phyloP scores from a whole-genome alignment of 2,113 vertebrate species.

The Pelusios castaneus region DNA sequence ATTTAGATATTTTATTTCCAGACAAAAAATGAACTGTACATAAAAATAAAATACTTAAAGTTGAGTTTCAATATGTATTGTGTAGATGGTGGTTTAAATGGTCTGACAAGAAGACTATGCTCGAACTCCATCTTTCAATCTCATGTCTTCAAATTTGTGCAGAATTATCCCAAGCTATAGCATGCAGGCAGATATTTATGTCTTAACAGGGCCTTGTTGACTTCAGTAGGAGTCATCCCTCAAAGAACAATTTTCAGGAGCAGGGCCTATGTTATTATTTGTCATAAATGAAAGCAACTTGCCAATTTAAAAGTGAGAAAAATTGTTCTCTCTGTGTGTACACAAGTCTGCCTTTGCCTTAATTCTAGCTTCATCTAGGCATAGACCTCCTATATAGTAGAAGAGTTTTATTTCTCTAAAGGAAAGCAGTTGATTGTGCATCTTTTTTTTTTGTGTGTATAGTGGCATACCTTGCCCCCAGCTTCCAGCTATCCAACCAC shows the following conservation, averaged over 20 bases:
- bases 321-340: slow-evolving; percentile 1
- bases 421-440: background rate
- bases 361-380: slow-evolving; percentile 50
- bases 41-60: slow-evolving; percentile 92
- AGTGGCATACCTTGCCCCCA: background rate
- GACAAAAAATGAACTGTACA: slow-evolving; percentile 85
- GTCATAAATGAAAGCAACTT: background rate
- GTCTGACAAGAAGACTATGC: slow-evolving; percentile 17
- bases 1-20: slow-evolving; percentile 94
- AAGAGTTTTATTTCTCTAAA: slow-evolving; percentile 33
- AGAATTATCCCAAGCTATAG: slow-evolving; percentile 18
- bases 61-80: slow-evolving; percentile 84
- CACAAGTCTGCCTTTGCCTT: slow-evolving; percentile 54
- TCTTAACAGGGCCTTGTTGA: background rate
- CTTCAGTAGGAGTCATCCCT: background rate
- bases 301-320: background rate
- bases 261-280: background rate
- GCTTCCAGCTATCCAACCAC: background rate
- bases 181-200: background rate
- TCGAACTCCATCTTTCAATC: slow-evolving; percentile 46
- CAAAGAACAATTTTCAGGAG: background rate
- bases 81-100: slow-evolving; percentile 78
- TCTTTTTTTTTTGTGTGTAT: background rate
- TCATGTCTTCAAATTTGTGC: slow-evolving; percentile 34
- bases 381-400: slow-evolving; percentile 35